Conservation (phyloP, 2,113 vertebrate species). For the Pluvianellus socialis region DNA sequence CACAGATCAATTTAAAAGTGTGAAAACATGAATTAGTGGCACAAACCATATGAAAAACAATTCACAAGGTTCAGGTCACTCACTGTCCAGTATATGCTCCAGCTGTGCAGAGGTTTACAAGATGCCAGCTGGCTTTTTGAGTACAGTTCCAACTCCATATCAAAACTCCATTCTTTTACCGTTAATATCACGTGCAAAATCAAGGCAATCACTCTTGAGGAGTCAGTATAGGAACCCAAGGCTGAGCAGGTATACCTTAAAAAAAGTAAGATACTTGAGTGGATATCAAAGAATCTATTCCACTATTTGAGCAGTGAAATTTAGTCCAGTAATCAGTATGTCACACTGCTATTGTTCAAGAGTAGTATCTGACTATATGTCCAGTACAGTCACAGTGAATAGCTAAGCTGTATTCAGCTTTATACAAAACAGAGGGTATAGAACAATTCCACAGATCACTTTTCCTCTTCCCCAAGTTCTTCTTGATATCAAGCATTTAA, state of each 20-base stretch:
- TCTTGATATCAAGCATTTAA: background rate
- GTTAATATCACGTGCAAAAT: background rate
- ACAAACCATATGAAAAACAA: background rate
- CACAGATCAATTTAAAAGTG: background rate
- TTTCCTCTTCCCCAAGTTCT: background rate
- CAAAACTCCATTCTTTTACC: background rate
- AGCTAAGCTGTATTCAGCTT: background rate
- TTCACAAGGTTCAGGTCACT: background rate
- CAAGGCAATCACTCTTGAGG: background rate
- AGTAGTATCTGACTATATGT: background rate
- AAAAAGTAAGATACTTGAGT: background rate
- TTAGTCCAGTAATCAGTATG: background rate
- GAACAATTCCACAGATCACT: background rate
- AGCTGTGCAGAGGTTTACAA: background rate
- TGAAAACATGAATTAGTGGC: background rate
- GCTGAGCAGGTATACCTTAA: background rate
- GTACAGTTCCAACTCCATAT: background rate
- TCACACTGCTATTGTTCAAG: background rate
- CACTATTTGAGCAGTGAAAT: background rate
- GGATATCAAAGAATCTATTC: background rate
- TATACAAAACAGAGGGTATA: background rate
- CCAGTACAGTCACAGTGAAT: background rate
- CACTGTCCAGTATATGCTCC: background rate
- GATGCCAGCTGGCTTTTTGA: background rate
- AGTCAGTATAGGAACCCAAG: background rate